These are phyloP conservation scores for Eubasilissa splendida DNA, from an alignment of 2,888 invertebrate species.

Conservation along the genomic window DNA sequence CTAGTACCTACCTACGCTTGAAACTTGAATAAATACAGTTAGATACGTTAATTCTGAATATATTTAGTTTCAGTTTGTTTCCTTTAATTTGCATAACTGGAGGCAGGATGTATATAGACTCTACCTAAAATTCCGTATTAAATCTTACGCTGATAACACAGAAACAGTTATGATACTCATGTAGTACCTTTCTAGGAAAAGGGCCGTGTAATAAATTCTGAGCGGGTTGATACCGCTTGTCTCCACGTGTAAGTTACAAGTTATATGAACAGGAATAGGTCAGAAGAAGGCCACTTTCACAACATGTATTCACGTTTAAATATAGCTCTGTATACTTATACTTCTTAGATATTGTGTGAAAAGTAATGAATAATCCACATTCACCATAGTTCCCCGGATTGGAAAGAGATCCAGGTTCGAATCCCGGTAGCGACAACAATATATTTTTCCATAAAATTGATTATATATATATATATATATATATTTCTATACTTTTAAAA, in stretches of 20 bases:
- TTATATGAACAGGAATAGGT: not conserved
- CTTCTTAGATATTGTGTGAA: too few relatives aligned
- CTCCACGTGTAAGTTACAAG: slow-evolving; percentile 4
- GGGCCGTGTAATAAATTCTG: slow-evolving; percentile 9
- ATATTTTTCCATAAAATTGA: too few relatives aligned
- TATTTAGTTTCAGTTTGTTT: slow-evolving; percentile 29
- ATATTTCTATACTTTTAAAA: too few relatives aligned
- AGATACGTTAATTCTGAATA: slow-evolving; percentile 10
- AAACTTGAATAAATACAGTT: slow-evolving; percentile 29
- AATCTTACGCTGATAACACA: slow-evolving; percentile 14
- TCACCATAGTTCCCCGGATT: too few relatives aligned
- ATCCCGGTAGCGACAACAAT: too few relatives aligned
- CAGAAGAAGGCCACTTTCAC: not conserved
- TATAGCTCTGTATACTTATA: too few relatives aligned
- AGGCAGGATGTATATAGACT: slow-evolving; percentile 23
- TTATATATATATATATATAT: too few relatives aligned
- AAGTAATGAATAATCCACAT: too few relatives aligned
- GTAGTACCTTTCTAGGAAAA: slow-evolving; percentile 1
- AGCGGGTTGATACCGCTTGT: not conserved
- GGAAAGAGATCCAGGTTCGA: too few relatives aligned
- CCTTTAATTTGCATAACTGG: slow-evolving; percentile 42
- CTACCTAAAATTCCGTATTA: slow-evolving; percentile 6
- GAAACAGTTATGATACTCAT: slow-evolving; percentile 6
- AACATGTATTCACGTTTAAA: too few relatives aligned
- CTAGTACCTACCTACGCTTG: too few relatives aligned